Evolutionary conservation across 2,113 vertebrate genomes (phyloP), one percentile per base, ranked within the genome.

Genomic region (Anarrhichthys ocellatus): DNA sequence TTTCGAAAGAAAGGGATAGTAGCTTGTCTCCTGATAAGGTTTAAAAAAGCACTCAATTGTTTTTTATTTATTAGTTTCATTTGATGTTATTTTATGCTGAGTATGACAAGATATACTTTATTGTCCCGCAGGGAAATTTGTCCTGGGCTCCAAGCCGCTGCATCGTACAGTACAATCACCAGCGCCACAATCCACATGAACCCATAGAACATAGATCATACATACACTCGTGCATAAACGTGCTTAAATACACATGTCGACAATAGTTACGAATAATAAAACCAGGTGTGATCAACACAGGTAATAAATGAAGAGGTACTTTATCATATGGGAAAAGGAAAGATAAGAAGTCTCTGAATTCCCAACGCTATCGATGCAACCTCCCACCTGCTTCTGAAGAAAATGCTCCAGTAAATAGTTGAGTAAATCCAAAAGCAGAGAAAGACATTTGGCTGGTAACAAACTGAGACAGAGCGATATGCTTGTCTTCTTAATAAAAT

Each of bases 401-500:
- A 62, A 75, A 58, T 7, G 40, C 18, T 64, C 38, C 52, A 44
- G 14, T 29, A 10, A 61, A 76, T 24, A 65, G 54, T 42, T 5
- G 3, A 17, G 22, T 38, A 74, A 59, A 81, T 76, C 64, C 38
- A 58, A n/a, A 27, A 27, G 58, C 34, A 71, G 65, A 82, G 52
- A 70, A 29, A 72, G 58, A 71, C 32, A 72, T 36, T 64, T 42
- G 62, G 80, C 64, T 76, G 72, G 48, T 62, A 73, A 68, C 48
- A 83, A 56, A 63, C 34, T 13, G 18, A 78, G 64, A 72, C 62
- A 82, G 78, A 78, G 73, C 78, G 58, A 77, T 63, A 50, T 64
- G 40, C 72, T 46, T 81, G 56, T 80, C 46, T 54, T 36, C 40
- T 76, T 87, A 34, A 84, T 87, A 34, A 84, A 86, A 67, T 36